phyloP scores from a whole-genome alignment of 1,140 invertebrate species.

The Drosophila punjabiensis region DNA sequence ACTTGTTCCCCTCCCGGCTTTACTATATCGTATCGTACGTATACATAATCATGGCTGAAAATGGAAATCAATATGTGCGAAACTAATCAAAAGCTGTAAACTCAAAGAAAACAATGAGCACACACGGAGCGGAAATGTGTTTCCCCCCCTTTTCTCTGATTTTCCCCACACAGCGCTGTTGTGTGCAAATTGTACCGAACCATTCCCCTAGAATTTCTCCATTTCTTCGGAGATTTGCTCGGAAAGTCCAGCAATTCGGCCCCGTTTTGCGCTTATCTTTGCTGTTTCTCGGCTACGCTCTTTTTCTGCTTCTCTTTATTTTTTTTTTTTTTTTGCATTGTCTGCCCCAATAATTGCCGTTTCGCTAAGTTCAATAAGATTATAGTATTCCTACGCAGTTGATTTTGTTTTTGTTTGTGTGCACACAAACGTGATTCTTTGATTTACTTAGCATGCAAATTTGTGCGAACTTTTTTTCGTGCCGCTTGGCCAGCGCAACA shows the following conservation, averaged over 20 bases:
- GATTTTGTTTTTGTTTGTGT: slow-evolving; percentile 34
- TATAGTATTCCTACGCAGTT: slow-evolving; percentile 38
- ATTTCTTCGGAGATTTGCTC: slow-evolving; percentile 18
- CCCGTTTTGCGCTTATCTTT: slow-evolving; percentile 35
- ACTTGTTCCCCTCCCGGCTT: slow-evolving; percentile 14
- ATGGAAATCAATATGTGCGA: slow-evolving; percentile 55
- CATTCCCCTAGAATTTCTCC: slow-evolving; percentile 25
- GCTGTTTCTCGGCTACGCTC: background rate
- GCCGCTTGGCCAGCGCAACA: slow-evolving; percentile 45
- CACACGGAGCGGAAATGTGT: slow-evolving; percentile 34
- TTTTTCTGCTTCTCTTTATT: background rate
- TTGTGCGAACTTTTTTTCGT: slow-evolving; percentile 44
- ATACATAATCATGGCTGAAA: slow-evolving; percentile 20
- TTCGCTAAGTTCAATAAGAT: slow-evolving; percentile 47
- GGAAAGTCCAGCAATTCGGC: slow-evolving; percentile 51
- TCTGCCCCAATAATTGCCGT: slow-evolving; percentile 54
- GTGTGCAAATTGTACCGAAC: slow-evolving; percentile 23
- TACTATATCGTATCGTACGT: slow-evolving; percentile 29
- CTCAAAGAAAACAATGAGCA: slow-evolving; percentile 45
- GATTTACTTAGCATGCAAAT: slow-evolving; percentile 70
- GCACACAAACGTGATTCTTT: slow-evolving; percentile 48
- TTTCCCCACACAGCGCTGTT: background rate
- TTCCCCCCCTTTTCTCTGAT: background rate
- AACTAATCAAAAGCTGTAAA: slow-evolving; percentile 60
- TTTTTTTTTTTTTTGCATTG: slow-evolving; percentile 24